phyloP scores from a whole-genome alignment of 2,888 invertebrate species.

The Anagyrus pseudococci region DNA sequence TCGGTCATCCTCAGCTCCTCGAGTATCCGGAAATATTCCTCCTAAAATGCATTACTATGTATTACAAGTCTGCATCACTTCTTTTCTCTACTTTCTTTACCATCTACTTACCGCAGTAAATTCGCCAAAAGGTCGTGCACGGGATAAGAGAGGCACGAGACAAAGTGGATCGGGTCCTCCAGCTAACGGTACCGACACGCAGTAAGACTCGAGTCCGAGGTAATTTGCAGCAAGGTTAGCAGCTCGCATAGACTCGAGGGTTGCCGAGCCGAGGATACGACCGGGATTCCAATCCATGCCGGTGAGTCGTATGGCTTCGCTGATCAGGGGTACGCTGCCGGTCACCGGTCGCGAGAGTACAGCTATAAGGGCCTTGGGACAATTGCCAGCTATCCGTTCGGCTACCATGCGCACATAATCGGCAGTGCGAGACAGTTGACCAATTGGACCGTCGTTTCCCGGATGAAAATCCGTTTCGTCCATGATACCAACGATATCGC shows the following conservation, averaged over 20 bases:
- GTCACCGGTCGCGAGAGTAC: slow-evolving; percentile 54
- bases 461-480: slow-evolving; percentile 48
- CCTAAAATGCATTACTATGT: slow-evolving; percentile 38
- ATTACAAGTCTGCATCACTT: neutral
- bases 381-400: slow-evolving; percentile 44
- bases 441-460: slow-evolving; percentile 37
- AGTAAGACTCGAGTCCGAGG: slow-evolving; percentile 50
- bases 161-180: slow-evolving; percentile 53
- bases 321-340: slow-evolving; percentile 50
- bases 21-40: slow-evolving; percentile 44
- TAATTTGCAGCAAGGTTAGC: slow-evolving; percentile 49
- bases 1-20: slow-evolving; percentile 47
- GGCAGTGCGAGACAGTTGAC: slow-evolving; percentile 45
- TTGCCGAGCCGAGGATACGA: slow-evolving; percentile 51
- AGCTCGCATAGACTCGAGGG: slow-evolving; percentile 50
- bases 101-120: slow-evolving; percentile 43
- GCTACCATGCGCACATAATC: slow-evolving; percentile 48
- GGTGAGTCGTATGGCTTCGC: slow-evolving; percentile 48
- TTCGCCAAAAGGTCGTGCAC: slow-evolving; percentile 45
- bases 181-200: slow-evolving; percentile 49
- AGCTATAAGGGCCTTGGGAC: slow-evolving; percentile 51
- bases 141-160: slow-evolving; percentile 52
- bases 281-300: slow-evolving; percentile 48
- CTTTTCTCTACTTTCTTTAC: slow-evolving; percentile 1
- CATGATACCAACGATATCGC: slow-evolving; percentile 54